phyloP scores from a whole-genome alignment of 2,113 vertebrate genomes.

The Propithecus coquereli region DNA sequence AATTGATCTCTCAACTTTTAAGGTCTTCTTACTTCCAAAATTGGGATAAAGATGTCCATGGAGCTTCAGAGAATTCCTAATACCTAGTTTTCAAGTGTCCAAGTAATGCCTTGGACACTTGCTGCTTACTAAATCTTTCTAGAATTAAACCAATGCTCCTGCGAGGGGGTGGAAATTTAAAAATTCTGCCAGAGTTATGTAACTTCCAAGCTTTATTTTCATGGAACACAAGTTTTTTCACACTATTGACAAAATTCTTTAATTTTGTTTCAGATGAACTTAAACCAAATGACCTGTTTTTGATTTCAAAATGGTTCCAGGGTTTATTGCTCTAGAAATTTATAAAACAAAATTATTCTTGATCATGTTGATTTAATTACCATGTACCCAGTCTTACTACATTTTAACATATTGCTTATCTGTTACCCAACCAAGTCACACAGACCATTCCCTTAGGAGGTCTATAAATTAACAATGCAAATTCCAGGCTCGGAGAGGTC shows the following conservation, averaged over 20 bases:
- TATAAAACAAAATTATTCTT: constrained; percentile 73
- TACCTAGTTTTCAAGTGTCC: background rate
- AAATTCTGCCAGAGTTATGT: background rate
- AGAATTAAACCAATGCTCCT: background rate
- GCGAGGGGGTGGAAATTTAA: background rate
- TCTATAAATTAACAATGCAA: constrained; percentile 76
- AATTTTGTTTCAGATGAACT: constrained; percentile 50
- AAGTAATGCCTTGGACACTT: background rate
- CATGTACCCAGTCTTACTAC: constrained; percentile 50
- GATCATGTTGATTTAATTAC: constrained; percentile 71
- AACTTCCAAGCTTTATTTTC: background rate
- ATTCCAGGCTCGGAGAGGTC: constrained; percentile 73
- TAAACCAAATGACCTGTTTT: constrained; percentile 61
- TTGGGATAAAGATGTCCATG: background rate
- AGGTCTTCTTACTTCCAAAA: constrained; percentile 6
- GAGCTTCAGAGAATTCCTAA: background rate
- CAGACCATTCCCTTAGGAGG: constrained; percentile 74
- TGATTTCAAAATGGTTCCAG: constrained; percentile 64
- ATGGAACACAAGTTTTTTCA: background rate
- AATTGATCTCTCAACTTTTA: background rate
- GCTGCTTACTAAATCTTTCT: background rate
- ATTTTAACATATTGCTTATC: constrained; percentile 73
- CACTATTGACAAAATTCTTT: background rate
- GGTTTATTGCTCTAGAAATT: constrained; percentile 71
- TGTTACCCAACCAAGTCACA: constrained; percentile 73